Conservation (phyloP, 2,888 invertebrate genomes). For the Dendrolimus pini region DNA sequence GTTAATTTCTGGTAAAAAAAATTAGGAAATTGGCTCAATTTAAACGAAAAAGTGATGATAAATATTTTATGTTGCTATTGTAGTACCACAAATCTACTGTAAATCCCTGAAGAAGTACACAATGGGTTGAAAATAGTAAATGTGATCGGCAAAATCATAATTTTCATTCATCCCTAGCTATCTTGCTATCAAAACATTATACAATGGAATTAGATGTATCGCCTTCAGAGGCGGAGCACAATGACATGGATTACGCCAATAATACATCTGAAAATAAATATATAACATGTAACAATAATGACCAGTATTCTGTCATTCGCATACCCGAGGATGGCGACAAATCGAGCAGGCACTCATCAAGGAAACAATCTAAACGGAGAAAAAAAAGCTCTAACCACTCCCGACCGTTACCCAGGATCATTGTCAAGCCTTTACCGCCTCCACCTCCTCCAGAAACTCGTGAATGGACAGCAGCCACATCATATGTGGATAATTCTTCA, state of each 20-base stretch:
- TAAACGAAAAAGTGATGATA: slow-evolving; percentile 31
- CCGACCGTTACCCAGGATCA: slow-evolving; percentile 84
- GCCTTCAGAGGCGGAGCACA: slow-evolving; percentile 38
- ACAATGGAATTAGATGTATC: slow-evolving; percentile 67
- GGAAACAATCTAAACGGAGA: slow-evolving; percentile 82
- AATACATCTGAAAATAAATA: slow-evolving; percentile 59
- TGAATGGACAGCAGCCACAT: slow-evolving; percentile 65
- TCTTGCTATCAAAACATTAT: slow-evolving; percentile 2
- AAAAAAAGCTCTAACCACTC: slow-evolving; percentile 86
- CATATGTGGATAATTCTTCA: slow-evolving; percentile 48
- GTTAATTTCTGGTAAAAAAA: slow-evolving; percentile 16
- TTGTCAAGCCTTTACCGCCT: slow-evolving; percentile 87
- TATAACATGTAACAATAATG: slow-evolving; percentile 51
- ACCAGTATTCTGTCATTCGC: slow-evolving; percentile 62
- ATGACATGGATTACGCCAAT: slow-evolving; percentile 58
- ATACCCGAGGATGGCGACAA: slow-evolving; percentile 71
- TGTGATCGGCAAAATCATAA: slow-evolving; percentile 56
- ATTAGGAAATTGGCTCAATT: neutral
- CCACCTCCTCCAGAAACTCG: slow-evolving; percentile 71
- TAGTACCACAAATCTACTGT: slow-evolving; percentile 19
- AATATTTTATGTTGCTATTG: slow-evolving; percentile 13
- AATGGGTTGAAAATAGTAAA: slow-evolving; percentile 70
- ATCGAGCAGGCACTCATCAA: slow-evolving; percentile 86
- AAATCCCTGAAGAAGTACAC: slow-evolving; percentile 32
- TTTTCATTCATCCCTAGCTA: slow-evolving; percentile 33